Base-by-base conservation (phyloP, 2,113 vertebrate genomes). In the Mustela lutreola region DNA sequence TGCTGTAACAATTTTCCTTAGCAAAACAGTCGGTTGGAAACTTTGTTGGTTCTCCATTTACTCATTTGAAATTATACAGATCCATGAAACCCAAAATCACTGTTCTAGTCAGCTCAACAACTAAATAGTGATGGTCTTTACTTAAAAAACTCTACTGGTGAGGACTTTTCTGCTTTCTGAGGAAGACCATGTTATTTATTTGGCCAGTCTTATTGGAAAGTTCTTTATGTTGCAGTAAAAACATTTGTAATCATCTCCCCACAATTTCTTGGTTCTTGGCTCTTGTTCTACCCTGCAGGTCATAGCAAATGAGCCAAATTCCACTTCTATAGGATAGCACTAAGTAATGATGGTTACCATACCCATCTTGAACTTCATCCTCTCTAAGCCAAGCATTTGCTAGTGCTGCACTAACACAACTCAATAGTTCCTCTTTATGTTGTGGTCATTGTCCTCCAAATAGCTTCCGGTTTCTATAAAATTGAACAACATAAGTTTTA, bases 41-140 rank as follows among this genome's bases (percentile, higher is more conserved):
- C 11, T 63, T n/a, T 78, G 19, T 22, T 86, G n/a, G 22, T 21
- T 94, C 21, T 84, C n/a, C 33, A 82, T 2, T 62, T 79, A 16
- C 36, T 96, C 56, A 92, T 70, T 58, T 86, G 45, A 92, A 87
- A 24, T 36, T 36, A 56, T 56, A 63, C 19, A 71, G 36, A 28
- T 62, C 39, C 53, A 16, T 39, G 26, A 96, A 95, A 96, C 19
- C 9, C 31, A 16, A 84, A 50, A 81, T 94, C 31, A 85, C 22
- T 91, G 26, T n/a, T 80, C 28, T 67, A 50, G 26, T 78, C 31
- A 56, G 85, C 31, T 58, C 31, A 45, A 83, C 11, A 80, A 60
- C 19, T 42, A 82, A 96, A 70, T 50, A 71, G 58, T 71, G 14
- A 70, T 24, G 10, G 2, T 12, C 81, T 79, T 71, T 62, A 31